Evolutionary conservation across 2,797 vertebrate genomes (phyloP).

Genomic region (Pelodytes ibericus): DNA sequence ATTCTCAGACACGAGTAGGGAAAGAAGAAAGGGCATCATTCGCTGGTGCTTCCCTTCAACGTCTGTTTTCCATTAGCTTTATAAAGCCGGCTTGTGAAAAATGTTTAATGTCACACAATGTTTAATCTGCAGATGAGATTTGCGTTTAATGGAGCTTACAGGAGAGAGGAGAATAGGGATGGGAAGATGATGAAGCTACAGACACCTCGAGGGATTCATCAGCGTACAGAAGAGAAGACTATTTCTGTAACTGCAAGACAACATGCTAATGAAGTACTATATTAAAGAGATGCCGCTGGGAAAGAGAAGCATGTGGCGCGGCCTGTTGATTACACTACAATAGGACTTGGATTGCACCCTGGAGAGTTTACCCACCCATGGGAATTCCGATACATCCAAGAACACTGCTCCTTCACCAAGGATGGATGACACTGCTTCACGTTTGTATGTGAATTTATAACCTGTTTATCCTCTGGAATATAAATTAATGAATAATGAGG

Average conservation of each 20-base stretch:
- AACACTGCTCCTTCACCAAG: not conserved
- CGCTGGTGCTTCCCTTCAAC: not conserved
- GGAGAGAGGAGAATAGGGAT: not conserved
- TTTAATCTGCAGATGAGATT: not conserved
- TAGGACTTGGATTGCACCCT: not conserved
- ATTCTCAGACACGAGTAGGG: not conserved
- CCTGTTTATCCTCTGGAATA: too few relatives aligned
- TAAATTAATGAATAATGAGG: too few relatives aligned
- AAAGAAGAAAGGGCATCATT: not conserved
- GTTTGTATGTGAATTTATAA: too few relatives aligned
- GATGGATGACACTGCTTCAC: not conserved
- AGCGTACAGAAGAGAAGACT: not conserved
- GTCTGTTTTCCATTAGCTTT: not conserved
- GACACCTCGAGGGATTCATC: not conserved
- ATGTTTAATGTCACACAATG: not conserved
- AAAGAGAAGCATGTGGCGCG: not conserved
- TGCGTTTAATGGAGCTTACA: constrained; percentile 8
- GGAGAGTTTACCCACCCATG: not conserved
- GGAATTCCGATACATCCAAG: not conserved
- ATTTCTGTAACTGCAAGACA: not conserved
- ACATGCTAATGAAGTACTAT: constrained; percentile 1
- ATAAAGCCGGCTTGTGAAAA: not conserved
- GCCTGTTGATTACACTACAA: not conserved
- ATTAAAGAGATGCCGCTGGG: not conserved
- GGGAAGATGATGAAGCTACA: not conserved